Evolutionary conservation across 2,888 invertebrate genomes (phyloP), one percentile per base, ranked within the genome.

Genomic region (Maniola hyperantus): DNA sequence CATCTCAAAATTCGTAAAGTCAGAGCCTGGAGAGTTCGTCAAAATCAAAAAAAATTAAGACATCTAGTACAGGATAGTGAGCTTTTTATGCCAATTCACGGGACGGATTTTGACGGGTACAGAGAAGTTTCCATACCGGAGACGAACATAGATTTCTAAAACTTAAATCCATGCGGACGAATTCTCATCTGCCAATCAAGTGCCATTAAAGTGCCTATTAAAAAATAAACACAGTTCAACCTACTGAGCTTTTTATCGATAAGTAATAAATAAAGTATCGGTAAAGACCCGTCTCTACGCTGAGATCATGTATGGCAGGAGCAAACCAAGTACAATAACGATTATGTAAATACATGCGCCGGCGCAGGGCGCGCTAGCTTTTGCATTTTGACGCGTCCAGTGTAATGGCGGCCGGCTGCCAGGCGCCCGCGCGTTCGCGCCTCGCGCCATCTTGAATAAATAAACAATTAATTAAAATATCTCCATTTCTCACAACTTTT

Each of bases 341-440:
- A 83, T 83, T 85, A 87, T 87, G 87, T 85, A 87, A 86, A 81
- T 78, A 79, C 77, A 80, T 84, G 84, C 84, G 86, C 83, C 71
- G 72, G 79, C 84, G 87, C 85, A 77, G 77, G 70, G 74, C 75
- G 74, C 72, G 73, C 68, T 72, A 73, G 77, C 76, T 77, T 77
- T 77, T 78, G 79, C 78, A 78, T 78, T 73, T 78, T 67, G 76
- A 73, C 76, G 73, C 76, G 76, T 74, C 76, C 88, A 91, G 91
- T 91, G 86, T 84, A 83, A 91, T 90, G 91, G 89, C 90, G 87
- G 77, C 81, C 81, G 84, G 76, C 80, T 73, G 80, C 69, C 79
- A 75, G 79, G 79, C 87, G 84, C 80, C 80, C 86, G 90, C 84
- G 87, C 86, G 80, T 76, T 77, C 76, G 79, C 80, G 79, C 76